Evolutionary conservation across 1,140 invertebrate species (phyloP).

Genomic region (Atta colombica): DNA sequence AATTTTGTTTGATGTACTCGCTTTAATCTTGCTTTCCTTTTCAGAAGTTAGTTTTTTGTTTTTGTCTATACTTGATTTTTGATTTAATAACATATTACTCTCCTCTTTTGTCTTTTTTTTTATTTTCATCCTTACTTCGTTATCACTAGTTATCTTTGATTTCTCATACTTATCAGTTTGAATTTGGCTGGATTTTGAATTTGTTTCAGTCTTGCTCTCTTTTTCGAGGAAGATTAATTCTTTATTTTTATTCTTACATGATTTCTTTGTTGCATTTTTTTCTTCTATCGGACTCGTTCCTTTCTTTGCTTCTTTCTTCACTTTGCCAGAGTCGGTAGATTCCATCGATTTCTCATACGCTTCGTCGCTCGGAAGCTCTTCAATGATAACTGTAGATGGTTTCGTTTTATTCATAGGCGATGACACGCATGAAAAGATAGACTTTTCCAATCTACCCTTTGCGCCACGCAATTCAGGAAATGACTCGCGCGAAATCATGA

Average conservation of each 20-base stretch:
- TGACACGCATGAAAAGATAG: conserved; percentile 68
- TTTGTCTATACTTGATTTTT: background rate
- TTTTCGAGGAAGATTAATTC: conserved; percentile 3
- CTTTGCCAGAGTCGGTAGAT: background rate
- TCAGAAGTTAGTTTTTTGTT: background rate
- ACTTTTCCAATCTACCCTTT: conserved; percentile 41
- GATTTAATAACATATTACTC: background rate
- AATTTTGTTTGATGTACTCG: background rate
- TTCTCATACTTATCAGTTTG: background rate
- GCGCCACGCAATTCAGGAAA: background rate
- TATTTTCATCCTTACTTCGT: background rate
- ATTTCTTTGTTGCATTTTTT: background rate
- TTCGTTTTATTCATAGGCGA: conserved; percentile 6
- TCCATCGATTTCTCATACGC: background rate
- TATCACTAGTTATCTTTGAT: background rate
- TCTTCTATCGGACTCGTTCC: background rate
- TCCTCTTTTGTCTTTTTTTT: background rate
- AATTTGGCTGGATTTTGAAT: background rate
- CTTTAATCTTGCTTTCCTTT: background rate
- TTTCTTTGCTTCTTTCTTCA: background rate
- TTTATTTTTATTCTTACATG: background rate
- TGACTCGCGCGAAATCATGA: conserved; percentile 27
- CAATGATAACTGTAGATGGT: conserved; percentile 70
- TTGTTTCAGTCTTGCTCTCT: background rate
- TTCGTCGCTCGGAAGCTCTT: conserved; percentile 71